phyloP scores from a whole-genome alignment of 2,113 vertebrate species.

The Bubo blakistoni region DNA sequence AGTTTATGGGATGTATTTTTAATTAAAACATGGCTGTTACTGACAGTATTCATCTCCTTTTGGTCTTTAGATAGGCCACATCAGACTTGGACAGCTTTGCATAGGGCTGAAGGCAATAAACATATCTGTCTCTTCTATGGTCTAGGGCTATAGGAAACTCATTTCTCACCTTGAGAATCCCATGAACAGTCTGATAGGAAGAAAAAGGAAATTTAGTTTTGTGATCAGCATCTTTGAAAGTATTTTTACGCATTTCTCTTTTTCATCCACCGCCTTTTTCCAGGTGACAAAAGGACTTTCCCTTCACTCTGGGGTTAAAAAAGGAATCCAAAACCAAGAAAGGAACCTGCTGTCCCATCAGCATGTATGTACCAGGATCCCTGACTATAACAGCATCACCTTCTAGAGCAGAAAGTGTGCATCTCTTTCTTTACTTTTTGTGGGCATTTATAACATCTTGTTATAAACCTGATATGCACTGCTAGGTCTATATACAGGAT shows the following conservation, averaged over 20 bases:
- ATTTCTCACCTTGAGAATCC: neutral
- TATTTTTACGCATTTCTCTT: neutral
- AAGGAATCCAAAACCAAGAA: neutral
- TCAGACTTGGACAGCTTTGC: neutral
- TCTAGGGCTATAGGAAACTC: neutral
- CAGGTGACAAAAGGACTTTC: neutral
- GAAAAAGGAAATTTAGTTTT: neutral
- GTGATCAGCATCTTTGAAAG: neutral
- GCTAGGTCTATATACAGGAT: neutral
- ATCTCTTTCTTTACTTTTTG: neutral
- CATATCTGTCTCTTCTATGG: accelerated
- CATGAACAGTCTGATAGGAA: neutral
- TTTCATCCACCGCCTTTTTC: neutral
- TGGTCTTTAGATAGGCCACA: neutral
- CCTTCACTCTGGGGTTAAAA: neutral
- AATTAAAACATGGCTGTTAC: neutral
- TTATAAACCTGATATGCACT: neutral
- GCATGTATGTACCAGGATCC: accelerated
- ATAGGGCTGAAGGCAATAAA: neutral
- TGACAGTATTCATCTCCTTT: neutral
- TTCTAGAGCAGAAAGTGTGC: neutral
- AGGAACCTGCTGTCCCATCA: neutral
- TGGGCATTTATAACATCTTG: neutral
- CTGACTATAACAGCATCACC: neutral
- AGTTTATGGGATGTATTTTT: neutral